phyloP scores from a whole-genome alignment of 2,797 vertebrate species.

The Darevskia nairensis region DNA sequence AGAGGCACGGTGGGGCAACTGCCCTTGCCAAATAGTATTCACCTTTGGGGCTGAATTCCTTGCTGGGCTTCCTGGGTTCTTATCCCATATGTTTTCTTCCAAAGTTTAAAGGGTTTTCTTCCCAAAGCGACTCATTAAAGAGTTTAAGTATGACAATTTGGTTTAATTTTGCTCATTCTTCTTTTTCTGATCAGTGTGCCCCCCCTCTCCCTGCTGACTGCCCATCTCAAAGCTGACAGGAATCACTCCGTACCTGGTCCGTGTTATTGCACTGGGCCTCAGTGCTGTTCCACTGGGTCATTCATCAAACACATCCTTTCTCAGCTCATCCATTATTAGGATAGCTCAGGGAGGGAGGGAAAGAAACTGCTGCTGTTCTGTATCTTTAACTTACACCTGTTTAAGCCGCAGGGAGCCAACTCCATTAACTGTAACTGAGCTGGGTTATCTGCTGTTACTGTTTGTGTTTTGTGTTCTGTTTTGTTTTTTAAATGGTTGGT shows the following conservation, averaged over 20 bases:
- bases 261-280: constrained; percentile 34
- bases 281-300: constrained; percentile 23
- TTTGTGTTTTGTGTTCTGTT: constrained; percentile 1
- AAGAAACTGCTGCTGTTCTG: background rate
- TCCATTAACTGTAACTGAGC: background rate
- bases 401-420: background rate
- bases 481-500: background rate
- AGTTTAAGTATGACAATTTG: constrained; percentile 29
- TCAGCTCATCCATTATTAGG: constrained; percentile 37
- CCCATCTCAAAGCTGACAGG: constrained; percentile 8
- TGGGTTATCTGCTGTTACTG: constrained; percentile 1
- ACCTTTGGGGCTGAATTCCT: constrained; percentile 1
- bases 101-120: constrained; percentile 26
- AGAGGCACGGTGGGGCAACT: background rate
- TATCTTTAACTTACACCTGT: constrained; percentile 30
- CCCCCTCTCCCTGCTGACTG: background rate
- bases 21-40: background rate
- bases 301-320: constrained; percentile 29
- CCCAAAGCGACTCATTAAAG: constrained; percentile 36
- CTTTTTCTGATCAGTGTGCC: constrained; percentile 15
- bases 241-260: constrained; percentile 19
- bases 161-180: constrained; percentile 35
- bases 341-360: constrained; percentile 11
- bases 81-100: constrained; percentile 8
- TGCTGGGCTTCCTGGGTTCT: background rate